A percentile compares a stretch with the other conserved stretches of the same genome.
These are phyloP conservation scores for Euglossa dilemma DNA, from an alignment of 1,140 invertebrate species.

Conservation along the genomic window DNA sequence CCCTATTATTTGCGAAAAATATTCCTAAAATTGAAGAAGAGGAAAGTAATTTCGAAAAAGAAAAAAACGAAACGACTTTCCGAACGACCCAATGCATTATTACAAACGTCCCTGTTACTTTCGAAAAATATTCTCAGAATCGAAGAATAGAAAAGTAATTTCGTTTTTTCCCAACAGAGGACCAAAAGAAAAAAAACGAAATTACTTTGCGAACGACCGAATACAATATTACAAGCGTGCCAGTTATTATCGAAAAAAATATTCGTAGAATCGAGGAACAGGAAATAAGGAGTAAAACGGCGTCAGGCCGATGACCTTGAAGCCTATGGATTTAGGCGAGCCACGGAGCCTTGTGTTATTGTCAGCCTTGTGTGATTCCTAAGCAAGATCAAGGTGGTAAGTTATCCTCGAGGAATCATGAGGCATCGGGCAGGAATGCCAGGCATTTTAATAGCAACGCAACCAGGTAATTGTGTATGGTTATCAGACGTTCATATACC, in stretches of 20 bases:
- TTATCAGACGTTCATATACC: constrained; percentile 29
- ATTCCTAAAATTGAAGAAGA: too few relatives aligned
- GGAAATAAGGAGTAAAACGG: background rate
- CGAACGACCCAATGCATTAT: too few relatives aligned
- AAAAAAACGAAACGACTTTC: too few relatives aligned
- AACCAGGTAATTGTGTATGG: constrained; percentile 34
- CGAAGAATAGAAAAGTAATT: too few relatives aligned
- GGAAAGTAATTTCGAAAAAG: too few relatives aligned
- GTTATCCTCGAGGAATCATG: constrained; percentile 32
- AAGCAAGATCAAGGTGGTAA: constrained; percentile 45
- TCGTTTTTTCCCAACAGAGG: too few relatives aligned
- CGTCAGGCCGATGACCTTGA: background rate
- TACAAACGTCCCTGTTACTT: too few relatives aligned
- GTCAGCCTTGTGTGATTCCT: background rate
- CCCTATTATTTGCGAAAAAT: too few relatives aligned
- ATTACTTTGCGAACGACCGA: too few relatives aligned
- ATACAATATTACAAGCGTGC: background rate
- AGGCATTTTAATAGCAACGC: constrained; percentile 45
- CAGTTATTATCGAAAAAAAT: background rate
- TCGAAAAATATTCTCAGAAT: too few relatives aligned
- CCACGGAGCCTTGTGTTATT: background rate
- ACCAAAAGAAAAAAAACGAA: too few relatives aligned
- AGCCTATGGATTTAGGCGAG: background rate
- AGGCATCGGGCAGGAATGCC: constrained; percentile 34
- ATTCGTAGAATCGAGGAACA: background rate